Evolutionary conservation across 2,797 vertebrate species (phyloP).

Genomic region (Gymnocypris eckloni): DNA sequence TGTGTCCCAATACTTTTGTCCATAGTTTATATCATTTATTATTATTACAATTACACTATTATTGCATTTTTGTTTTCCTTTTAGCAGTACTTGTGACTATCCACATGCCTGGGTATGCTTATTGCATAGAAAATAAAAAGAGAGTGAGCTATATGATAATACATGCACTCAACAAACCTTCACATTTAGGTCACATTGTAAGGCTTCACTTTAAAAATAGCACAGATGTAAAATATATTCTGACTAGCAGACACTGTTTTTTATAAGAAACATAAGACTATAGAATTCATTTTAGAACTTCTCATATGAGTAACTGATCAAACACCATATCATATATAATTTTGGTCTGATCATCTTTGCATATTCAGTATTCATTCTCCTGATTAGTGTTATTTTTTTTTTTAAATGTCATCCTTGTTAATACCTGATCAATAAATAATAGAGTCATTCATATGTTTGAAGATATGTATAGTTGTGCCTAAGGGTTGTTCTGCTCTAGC

Average conservation of each 20-base stretch:
- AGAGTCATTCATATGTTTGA: slow-evolving; percentile 12
- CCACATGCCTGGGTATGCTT: neutral
- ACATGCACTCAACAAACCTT: neutral
- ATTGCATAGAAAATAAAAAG: neutral
- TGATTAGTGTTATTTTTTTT: neutral
- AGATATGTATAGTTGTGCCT: slow-evolving; percentile 25
- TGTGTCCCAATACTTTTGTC: neutral
- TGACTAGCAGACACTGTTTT: neutral
- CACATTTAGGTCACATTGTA: neutral
- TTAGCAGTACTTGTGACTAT: neutral
- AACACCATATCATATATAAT: neutral
- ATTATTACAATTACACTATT: neutral
- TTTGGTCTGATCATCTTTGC: neutral
- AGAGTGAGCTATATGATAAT: neutral
- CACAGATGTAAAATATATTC: neutral
- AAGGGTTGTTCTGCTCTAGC: slow-evolving; percentile 23
- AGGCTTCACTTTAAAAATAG: neutral
- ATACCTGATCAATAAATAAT: slow-evolving; percentile 34
- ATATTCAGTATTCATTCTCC: neutral
- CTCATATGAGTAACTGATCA: neutral
- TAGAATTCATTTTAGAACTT: neutral
- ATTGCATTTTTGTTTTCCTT: neutral
- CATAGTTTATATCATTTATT: neutral
- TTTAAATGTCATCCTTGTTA: slow-evolving; percentile 2
- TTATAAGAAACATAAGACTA: neutral